Conservation (phyloP, 2,113 vertebrate species). For the Pedionomus torquatus region DNA sequence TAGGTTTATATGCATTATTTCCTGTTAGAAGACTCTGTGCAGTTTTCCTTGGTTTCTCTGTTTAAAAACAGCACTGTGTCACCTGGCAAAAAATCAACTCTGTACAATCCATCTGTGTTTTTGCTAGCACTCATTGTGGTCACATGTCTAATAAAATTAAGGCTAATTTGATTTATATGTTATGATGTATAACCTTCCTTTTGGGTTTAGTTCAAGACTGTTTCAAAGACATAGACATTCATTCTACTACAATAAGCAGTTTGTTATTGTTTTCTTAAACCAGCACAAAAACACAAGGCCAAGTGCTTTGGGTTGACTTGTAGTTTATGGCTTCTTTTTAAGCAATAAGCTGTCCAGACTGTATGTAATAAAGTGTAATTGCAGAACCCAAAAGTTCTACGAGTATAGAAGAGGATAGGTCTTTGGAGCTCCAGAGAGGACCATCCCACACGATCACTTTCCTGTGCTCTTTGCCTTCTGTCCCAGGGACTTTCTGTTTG, state of each 20-base stretch:
- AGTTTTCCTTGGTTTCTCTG: not conserved
- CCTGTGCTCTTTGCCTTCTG: not conserved
- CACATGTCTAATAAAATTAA: conserved; percentile 48
- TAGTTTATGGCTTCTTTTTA: not conserved
- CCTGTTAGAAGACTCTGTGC: not conserved
- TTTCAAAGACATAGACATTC: not conserved
- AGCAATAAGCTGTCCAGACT: not conserved
- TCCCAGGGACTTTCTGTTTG: not conserved
- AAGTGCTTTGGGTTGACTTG: not conserved
- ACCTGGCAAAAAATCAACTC: conserved; percentile 11
- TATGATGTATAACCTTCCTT: not conserved
- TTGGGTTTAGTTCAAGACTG: not conserved
- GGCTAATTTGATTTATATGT: conserved; percentile 15
- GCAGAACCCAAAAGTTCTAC: not conserved
- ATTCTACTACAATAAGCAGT: not conserved
- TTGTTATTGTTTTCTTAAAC: not conserved
- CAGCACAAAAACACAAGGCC: not conserved
- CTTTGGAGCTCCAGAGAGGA: not conserved
- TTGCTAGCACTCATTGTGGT: conserved; percentile 11
- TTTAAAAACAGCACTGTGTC: not conserved
- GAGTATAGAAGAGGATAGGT: not conserved
- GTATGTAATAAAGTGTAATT: not conserved
- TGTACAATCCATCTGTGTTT: conserved; percentile 9
- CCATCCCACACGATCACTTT: not conserved
- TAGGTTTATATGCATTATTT: not conserved